phyloP scores from a whole-genome alignment of 2,113 vertebrate species.

The Lepus americanus region DNA sequence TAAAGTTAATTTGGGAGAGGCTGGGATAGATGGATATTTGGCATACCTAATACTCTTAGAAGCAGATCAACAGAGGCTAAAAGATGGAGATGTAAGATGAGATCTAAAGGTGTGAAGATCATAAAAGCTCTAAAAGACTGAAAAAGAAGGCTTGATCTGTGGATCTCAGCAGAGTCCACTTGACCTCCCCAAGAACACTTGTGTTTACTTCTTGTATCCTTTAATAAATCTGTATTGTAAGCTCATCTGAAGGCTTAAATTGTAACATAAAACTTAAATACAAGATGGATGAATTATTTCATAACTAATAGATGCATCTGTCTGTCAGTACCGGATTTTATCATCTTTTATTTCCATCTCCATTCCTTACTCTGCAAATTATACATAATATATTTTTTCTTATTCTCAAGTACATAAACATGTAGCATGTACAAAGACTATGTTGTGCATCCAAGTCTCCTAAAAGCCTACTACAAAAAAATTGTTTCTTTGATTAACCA shows the following conservation, averaged over 20 bases:
- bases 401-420: background rate
- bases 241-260: background rate
- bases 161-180: background rate
- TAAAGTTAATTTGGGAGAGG: background rate
- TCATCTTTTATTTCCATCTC: conserved; percentile 3
- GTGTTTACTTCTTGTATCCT: background rate
- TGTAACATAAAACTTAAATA: background rate
- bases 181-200: background rate
- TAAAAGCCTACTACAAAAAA: background rate
- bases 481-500: background rate
- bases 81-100: background rate
- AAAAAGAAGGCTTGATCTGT: background rate
- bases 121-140: background rate
- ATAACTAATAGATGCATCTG: conserved; percentile 15
- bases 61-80: background rate
- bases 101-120: background rate
- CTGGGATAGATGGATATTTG: background rate
- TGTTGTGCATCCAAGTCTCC: background rate
- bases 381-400: background rate
- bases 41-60: background rate
- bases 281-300: background rate
- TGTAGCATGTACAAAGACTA: background rate
- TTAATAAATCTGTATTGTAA: conserved; percentile 23
- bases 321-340: background rate
- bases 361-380: background rate